Evolutionary conservation across 2,888 invertebrate species (phyloP), one percentile per base, ranked within the genome.

Genomic region (Drosophila putrida): DNA sequence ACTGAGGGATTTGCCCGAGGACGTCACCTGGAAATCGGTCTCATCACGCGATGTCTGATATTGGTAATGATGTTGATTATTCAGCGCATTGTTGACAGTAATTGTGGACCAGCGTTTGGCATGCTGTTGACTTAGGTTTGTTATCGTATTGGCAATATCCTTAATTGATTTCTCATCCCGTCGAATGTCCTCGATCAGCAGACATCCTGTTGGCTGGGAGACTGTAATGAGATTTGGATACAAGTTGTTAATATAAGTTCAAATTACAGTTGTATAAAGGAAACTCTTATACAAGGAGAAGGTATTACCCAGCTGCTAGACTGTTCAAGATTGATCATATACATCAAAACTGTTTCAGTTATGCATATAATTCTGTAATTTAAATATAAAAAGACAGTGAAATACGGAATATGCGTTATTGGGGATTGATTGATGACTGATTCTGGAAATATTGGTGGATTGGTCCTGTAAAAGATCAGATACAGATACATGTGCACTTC

Each of bases 121-220:
- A 71, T 91, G 88, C 72, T 93, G 92, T 80, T 93, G 92, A 90
- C 92, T 92, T 85, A 96, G 96, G 86, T 96, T 94, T 10, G 97
- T 97, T 79, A 97, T 94, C 15, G 96, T 96, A 54, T 96, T 96
- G 4, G 97, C 96, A 82, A 97, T 96, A 91, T 97, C 96, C 75
- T 96, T 95, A 75, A 97, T 93, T 68, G 97, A 93, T 89, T 96
- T 95, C 87, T 96, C 96, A 90, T 95, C 95, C 28, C 95, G 93
- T 68, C 94, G 94, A 51, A 91, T 92, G 66, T 92, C 91, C 77
- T 93, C 93, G 63, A 93, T 92, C 44, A 92, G 80, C 33, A 93
- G 77, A 62, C 92, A 92, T 36, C 81, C 73, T 2, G 65, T 77
- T 46, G 92, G 84, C 67, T 91, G 88, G n/a, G 90, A 88, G 78